Conservation (phyloP, 37 sponge, comb jelly and placozoan species). For the Petrosia ficiformis region DNA sequence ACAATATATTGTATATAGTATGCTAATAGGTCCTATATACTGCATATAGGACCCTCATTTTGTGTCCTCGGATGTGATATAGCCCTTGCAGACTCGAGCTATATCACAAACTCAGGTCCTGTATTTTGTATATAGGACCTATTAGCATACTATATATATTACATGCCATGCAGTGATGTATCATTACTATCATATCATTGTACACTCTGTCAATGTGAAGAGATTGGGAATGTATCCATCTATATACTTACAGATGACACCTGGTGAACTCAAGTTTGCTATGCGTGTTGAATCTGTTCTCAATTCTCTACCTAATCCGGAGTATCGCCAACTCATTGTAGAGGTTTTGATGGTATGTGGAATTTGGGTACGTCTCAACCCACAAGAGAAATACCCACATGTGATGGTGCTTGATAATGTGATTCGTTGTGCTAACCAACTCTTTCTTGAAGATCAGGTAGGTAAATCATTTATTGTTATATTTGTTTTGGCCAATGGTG, state of each 20-base stretch:
- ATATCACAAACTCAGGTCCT: too few relatives aligned
- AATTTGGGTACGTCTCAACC: slow-evolving; percentile 32
- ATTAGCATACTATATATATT: too few relatives aligned
- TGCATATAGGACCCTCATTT: too few relatives aligned
- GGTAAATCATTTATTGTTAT: background rate
- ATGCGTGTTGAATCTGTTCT: slow-evolving; percentile 66
- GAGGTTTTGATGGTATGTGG: slow-evolving; percentile 82
- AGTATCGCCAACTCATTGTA: slow-evolving; percentile 89
- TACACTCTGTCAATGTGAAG: too few relatives aligned
- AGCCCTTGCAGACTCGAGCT: too few relatives aligned
- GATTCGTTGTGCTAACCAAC: slow-evolving; percentile 49
- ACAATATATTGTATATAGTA: too few relatives aligned
- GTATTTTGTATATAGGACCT: too few relatives aligned
- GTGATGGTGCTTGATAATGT: slow-evolving; percentile 41
- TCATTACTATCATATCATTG: too few relatives aligned
- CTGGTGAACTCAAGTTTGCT: slow-evolving; percentile 91
- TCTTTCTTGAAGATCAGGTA: slow-evolving; percentile 79
- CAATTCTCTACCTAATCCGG: slow-evolving; percentile 76
- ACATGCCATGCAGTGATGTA: too few relatives aligned
- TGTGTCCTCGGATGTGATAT: too few relatives aligned
- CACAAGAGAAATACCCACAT: slow-evolving; percentile 26
- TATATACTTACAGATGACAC: slow-evolving; percentile 75
- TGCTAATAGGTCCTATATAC: too few relatives aligned
- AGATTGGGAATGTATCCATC: background rate
- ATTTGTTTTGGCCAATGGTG: too few relatives aligned